These are phyloP conservation scores for Epirrhoe tristata DNA, from an alignment of 2,888 invertebrate genomes.

Conservation along the genomic window DNA sequence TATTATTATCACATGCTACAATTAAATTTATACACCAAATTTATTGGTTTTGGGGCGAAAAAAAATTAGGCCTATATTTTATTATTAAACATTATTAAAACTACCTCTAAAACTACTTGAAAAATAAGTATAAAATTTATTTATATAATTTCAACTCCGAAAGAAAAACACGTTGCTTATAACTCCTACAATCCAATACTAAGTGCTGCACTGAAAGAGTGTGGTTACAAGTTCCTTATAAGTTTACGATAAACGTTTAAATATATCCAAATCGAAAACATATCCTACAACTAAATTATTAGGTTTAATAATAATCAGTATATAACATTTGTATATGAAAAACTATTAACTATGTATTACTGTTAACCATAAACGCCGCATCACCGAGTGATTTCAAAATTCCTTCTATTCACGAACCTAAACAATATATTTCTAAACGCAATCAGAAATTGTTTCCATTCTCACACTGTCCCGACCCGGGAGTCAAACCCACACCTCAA, in stretches of 20 bases:
- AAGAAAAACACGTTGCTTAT: conserved; percentile 15
- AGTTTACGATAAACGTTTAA: conserved; percentile 1
- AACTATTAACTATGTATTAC: conserved; percentile 24
- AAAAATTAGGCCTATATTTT: conserved; percentile 32
- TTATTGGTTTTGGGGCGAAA: conserved; percentile 32
- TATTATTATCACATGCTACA: conserved; percentile 44
- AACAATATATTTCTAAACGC: no score
- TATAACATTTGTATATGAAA: conserved; percentile 37
- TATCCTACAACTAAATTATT: conserved; percentile 16
- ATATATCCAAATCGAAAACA: conserved; percentile 17
- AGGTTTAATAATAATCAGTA: conserved; percentile 22
- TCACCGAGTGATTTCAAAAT: neutral
- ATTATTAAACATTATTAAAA: conserved; percentile 26
- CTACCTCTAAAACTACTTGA: conserved; percentile 25
- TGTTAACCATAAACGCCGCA: conserved; percentile 5
- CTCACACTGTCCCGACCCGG: no score
- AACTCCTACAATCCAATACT: no score
- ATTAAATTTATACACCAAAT: conserved; percentile 35
- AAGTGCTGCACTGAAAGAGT: neutral
- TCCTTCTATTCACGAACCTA: no score
- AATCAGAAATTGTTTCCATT: neutral
- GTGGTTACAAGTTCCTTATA: neutral
- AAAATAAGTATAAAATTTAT: conserved; percentile 29
- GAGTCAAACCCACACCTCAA: no score
- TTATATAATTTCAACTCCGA: conserved; percentile 33